Evolutionary conservation across 1,140 invertebrate genomes (phyloP).

Genomic region (Magallana gigas): DNA sequence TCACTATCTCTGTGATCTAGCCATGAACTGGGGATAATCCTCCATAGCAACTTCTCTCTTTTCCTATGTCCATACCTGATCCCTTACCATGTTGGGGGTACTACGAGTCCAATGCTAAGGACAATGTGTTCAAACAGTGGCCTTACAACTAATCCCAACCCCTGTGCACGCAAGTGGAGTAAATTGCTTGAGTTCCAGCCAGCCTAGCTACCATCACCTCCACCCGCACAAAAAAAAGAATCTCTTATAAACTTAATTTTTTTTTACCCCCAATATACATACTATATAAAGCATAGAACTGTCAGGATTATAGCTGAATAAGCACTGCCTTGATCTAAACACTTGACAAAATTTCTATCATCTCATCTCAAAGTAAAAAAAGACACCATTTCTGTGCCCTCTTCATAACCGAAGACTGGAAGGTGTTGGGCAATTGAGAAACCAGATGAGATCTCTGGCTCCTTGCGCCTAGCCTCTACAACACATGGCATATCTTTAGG

Average conservation of each 20-base stretch:
- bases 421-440: constrained; percentile 11
- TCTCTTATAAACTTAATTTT: no score
- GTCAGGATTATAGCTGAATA: no score
- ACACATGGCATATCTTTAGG: not conserved
- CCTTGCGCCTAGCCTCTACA: not conserved
- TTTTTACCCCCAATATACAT: no score
- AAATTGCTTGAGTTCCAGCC: not conserved
- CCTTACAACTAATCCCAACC: not conserved
- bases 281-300: no score
- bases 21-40: constrained; percentile 28
- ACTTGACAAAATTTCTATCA: not conserved
- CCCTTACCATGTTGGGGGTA: not conserved
- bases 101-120: not conserved
- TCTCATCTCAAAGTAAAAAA: not conserved
- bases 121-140: not conserved
- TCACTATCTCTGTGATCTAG: constrained; percentile 33
- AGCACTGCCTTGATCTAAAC: no score
- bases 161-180: not conserved
- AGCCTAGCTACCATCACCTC: not conserved
- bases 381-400: not conserved
- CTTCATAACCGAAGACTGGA: not conserved
- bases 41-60: not conserved
- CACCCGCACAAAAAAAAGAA: not conserved
- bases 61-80: not conserved
- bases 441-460: not conserved